Conservation (phyloP, 2,113 vertebrate genomes). For the Megaleporinus macrocephalus region DNA sequence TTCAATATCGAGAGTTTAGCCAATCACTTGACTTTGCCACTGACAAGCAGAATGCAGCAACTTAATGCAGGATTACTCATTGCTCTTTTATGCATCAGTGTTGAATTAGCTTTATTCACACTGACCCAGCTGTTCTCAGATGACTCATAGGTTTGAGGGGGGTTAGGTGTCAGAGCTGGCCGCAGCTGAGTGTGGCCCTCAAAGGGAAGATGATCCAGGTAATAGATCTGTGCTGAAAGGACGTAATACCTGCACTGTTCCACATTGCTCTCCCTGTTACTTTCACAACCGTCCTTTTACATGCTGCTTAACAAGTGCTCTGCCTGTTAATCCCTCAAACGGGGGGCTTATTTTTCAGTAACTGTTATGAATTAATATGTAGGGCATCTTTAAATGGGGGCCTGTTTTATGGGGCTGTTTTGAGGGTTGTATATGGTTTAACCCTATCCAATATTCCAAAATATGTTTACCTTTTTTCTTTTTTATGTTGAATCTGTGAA, state of each 20-base stretch:
- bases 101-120: conserved; percentile 25
- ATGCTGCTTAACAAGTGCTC: conserved; percentile 49
- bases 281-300: conserved; percentile 64
- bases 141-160: conserved; percentile 49
- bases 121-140: conserved; percentile 32
- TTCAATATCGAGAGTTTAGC: not conserved
- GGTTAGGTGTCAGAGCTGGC: conserved; percentile 58
- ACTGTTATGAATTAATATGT: not conserved
- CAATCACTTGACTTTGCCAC: not conserved
- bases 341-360: not conserved
- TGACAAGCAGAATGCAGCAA: conserved; percentile 6
- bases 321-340: conserved; percentile 50
- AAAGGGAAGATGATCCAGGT: conserved; percentile 65
- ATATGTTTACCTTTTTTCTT: too few relatives aligned
- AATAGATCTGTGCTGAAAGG: conserved; percentile 67
- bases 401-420: too few relatives aligned
- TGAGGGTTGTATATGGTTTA: too few relatives aligned
- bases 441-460: too few relatives aligned
- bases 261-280: conserved; percentile 63
- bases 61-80: not conserved
- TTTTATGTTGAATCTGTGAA: too few relatives aligned
- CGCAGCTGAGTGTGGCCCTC: conserved; percentile 30
- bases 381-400: conserved; percentile 4
- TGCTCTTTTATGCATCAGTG: not conserved
- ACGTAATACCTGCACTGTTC: conserved; percentile 61